Evolutionary conservation across 1,140 invertebrate species (phyloP).

Genomic region (Drosophila carrolli): DNA sequence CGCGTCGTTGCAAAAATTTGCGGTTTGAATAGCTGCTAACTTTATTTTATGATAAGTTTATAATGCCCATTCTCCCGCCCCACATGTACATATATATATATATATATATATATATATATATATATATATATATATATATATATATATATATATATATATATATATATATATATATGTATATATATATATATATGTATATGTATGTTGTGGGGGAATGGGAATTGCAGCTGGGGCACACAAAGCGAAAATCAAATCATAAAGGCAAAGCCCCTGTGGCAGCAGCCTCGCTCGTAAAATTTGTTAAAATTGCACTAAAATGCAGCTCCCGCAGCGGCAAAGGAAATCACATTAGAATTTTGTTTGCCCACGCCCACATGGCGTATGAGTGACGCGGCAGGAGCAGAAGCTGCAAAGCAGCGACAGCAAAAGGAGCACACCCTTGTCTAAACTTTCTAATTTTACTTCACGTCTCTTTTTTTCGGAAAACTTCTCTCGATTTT

Average conservation of each 20-base stretch:
- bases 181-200: not conserved
- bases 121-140: conserved; percentile 4
- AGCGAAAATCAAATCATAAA: conserved; percentile 46
- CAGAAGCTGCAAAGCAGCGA: too few relatives aligned
- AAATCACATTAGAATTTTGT: conserved; percentile 57
- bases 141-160: not conserved
- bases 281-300: conserved; percentile 5
- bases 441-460: conserved; percentile 9
- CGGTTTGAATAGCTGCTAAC: conserved; percentile 76
- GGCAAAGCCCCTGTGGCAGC: conserved; percentile 16
- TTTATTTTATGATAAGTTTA: conserved; percentile 80
- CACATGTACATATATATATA: not conserved
- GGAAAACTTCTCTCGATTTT: not conserved
- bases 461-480: not conserved
- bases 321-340: conserved; percentile 19
- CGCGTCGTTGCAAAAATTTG: conserved; percentile 66
- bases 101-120: not conserved
- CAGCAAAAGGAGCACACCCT: not conserved
- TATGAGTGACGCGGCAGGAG: conserved; percentile 15
- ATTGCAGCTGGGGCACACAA: conserved; percentile 15
- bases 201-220: conserved; percentile 10
- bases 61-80: conserved; percentile 36
- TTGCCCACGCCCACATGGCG: conserved; percentile 28
- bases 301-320: conserved; percentile 30
- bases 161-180: not conserved